phyloP scores from a whole-genome alignment of 2,888 invertebrate genomes.

The Phengaris arion region DNA sequence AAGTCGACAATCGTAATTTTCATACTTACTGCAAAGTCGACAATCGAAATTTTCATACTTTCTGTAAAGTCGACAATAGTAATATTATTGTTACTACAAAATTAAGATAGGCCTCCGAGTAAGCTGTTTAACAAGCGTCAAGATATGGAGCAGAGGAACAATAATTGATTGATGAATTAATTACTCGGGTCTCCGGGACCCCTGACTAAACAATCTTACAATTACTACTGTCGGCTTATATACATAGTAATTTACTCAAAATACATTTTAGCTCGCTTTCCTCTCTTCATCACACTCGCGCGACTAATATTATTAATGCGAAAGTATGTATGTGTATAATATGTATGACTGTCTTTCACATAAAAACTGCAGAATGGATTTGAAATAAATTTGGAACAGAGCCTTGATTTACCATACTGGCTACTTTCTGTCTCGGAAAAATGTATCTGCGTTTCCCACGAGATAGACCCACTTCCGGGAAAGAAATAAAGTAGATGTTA shows the following conservation, averaged over 20 bases:
- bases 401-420: not conserved
- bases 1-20: too few relatives aligned
- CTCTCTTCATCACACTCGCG: too few relatives aligned
- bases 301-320: too few relatives aligned
- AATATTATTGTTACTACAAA: not conserved
- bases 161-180: slow-evolving; percentile 23
- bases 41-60: too few relatives aligned
- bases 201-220: slow-evolving; percentile 3
- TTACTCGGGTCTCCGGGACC: not conserved
- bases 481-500: too few relatives aligned
- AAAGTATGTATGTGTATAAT: too few relatives aligned
- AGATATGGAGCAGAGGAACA: not conserved
- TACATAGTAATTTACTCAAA: not conserved
- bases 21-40: too few relatives aligned
- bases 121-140: slow-evolving; percentile 3
- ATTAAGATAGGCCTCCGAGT: not conserved
- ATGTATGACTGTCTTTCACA: not conserved
- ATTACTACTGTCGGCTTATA: slow-evolving; percentile 2
- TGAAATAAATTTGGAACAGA: not conserved
- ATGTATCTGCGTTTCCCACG: not conserved
- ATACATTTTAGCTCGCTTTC: not conserved
- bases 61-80: too few relatives aligned
- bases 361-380: not conserved
- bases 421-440: not conserved
- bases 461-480: too few relatives aligned